Evolutionary conservation across 2,113 vertebrate species (phyloP).

Genomic region (Columba livia): DNA sequence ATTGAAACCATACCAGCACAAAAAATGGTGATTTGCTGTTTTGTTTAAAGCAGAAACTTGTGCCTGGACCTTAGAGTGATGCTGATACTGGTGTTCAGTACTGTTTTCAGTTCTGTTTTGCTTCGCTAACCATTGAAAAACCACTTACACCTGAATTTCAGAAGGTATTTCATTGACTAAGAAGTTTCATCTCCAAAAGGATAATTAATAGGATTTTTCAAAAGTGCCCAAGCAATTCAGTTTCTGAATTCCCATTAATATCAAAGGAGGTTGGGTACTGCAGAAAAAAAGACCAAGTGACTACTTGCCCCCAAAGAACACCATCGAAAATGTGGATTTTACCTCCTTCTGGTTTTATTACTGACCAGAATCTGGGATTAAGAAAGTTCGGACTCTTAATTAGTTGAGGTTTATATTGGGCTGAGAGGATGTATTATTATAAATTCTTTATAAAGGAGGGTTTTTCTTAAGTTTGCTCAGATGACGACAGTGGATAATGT

Average conservation of each 20-base stretch:
- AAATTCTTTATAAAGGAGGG: neutral
- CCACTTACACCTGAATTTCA: neutral
- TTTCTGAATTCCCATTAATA: neutral
- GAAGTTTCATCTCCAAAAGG: neutral
- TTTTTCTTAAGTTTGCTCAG: constrained; percentile 1
- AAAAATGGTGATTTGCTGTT: neutral
- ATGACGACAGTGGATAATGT: constrained; percentile 20
- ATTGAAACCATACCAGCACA: neutral
- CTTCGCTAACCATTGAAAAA: neutral
- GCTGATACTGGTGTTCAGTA: neutral
- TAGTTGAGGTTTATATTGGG: neutral
- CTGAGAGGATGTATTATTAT: neutral
- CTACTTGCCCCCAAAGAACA: neutral
- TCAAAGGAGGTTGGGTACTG: neutral
- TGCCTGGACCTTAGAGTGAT: neutral
- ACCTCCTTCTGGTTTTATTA: neutral
- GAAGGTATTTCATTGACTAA: neutral
- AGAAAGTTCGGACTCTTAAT: neutral
- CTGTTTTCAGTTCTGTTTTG: neutral
- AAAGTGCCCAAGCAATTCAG: neutral
- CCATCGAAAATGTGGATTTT: neutral
- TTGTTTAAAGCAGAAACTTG: neutral
- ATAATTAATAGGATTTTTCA: neutral
- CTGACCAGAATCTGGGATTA: neutral
- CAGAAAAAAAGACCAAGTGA: neutral